phyloP scores from a whole-genome alignment of 2,888 invertebrate species.

The Kuschelorhynchus macadamiae region DNA sequence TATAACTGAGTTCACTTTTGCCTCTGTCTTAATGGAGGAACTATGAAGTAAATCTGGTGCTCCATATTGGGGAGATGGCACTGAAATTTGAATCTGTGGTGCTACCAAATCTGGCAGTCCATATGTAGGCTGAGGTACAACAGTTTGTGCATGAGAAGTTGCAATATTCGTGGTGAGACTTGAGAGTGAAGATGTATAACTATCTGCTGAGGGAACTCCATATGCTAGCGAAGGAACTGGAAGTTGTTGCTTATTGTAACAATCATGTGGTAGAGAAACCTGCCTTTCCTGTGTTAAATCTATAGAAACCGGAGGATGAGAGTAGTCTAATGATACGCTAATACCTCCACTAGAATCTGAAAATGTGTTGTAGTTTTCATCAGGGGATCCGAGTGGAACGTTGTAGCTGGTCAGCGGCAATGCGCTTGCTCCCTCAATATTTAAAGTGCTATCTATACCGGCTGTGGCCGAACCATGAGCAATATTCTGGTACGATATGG shows the following conservation, averaged over 20 bases:
- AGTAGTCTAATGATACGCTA: conserved; percentile 58
- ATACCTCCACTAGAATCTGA: conserved; percentile 58
- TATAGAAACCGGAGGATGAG: conserved; percentile 58
- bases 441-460: conserved; percentile 52
- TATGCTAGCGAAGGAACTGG: conserved; percentile 63
- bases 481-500: conserved; percentile 70
- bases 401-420: conserved; percentile 71
- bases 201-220: conserved; percentile 70
- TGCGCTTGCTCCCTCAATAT: conserved; percentile 53
- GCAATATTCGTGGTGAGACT: conserved; percentile 71
- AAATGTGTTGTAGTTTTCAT: conserved; percentile 69
- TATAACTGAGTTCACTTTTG: conserved; percentile 54
- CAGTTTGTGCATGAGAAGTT: conserved; percentile 65
- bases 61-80: conserved; percentile 54
- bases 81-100: conserved; percentile 48
- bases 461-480: conserved; percentile 59
- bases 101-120: conserved; percentile 46
- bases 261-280: conserved; percentile 58
- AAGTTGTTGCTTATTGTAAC: conserved; percentile 62
- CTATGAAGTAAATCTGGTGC: conserved; percentile 66
- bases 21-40: conserved; percentile 57
- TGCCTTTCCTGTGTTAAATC: conserved; percentile 56
- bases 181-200: conserved; percentile 72
- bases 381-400: conserved; percentile 70
- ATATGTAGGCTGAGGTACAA: conserved; percentile 61